These are phyloP conservation scores for Falco cherrug DNA, from an alignment of 2,797 vertebrate genomes.

Conservation along the genomic window DNA sequence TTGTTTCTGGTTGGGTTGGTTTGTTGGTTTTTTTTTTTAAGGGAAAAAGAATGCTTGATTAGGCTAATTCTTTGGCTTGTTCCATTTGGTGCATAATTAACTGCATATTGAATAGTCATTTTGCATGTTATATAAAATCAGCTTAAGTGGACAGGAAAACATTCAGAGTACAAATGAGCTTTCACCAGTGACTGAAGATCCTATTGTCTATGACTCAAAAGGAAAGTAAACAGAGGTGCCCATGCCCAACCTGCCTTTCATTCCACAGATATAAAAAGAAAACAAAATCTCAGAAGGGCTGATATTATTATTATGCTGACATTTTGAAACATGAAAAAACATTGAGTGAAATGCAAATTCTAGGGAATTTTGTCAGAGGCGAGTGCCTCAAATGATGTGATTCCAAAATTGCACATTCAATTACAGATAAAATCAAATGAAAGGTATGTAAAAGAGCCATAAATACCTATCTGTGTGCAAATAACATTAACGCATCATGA, in stretches of 20 bases:
- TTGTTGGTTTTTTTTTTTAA: neutral
- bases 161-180: slow-evolving; percentile 7
- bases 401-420: slow-evolving; percentile 11
- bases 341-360: slow-evolving; percentile 62
- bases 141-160: slow-evolving; percentile 1
- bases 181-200: neutral
- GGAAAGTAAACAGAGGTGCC: slow-evolving; percentile 4
- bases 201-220: slow-evolving; percentile 15
- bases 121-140: slow-evolving; percentile 1
- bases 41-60: neutral
- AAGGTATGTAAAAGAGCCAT: neutral
- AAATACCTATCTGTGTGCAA: neutral
- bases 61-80: slow-evolving; percentile 9
- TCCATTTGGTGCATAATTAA: slow-evolving; percentile 9
- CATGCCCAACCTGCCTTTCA: neutral
- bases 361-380: slow-evolving; percentile 29
- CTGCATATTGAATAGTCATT: neutral
- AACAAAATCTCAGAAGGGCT: slow-evolving; percentile 21
- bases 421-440: neutral
- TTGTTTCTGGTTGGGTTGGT: neutral
- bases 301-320: slow-evolving; percentile 28
- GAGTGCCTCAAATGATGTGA: neutral
- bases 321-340: slow-evolving; percentile 47
- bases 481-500: neutral
- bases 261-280: neutral